These are phyloP conservation scores for Phycodurus eques DNA, from an alignment of 2,113 vertebrate species.

Conservation along the genomic window DNA sequence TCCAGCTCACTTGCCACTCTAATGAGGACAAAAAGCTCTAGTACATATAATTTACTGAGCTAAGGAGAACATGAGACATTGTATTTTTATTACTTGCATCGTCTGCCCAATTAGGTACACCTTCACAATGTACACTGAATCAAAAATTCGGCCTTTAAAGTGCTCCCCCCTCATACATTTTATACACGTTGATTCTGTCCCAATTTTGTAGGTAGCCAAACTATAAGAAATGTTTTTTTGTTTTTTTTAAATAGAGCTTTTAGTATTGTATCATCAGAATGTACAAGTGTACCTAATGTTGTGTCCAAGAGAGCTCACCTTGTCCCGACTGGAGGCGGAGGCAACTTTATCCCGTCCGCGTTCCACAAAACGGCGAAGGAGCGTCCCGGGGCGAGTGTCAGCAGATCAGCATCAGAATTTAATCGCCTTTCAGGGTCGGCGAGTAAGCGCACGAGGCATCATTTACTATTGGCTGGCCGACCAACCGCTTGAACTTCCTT, in stretches of 20 bases:
- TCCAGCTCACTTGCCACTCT: too few relatives aligned
- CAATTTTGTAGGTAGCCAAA: too few relatives aligned
- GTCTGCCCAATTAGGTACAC: background rate
- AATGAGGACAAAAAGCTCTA: background rate
- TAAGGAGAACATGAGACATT: too few relatives aligned
- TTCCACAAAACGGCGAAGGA: slow-evolving; percentile 4
- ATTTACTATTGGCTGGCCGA: slow-evolving; percentile 26
- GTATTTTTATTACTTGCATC: background rate
- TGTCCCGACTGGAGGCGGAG: background rate
- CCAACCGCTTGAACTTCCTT: slow-evolving; percentile 58
- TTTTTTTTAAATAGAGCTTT: background rate
- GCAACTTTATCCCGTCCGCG: slow-evolving; percentile 35
- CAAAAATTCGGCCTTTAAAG: background rate
- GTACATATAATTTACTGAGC: too few relatives aligned
- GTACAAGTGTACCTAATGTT: background rate
- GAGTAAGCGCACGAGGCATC: background rate
- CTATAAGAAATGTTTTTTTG: too few relatives aligned
- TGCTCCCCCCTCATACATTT: too few relatives aligned
- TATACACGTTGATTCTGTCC: too few relatives aligned
- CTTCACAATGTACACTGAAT: background rate
- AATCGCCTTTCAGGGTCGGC: background rate
- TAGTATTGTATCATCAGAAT: background rate
- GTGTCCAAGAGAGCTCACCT: slow-evolving; percentile 35
- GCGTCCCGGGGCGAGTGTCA: slow-evolving; percentile 14
- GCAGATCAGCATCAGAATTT: slow-evolving; percentile 15